Conservation (phyloP, 2,888 invertebrate species). For the Catocala nupta region DNA sequence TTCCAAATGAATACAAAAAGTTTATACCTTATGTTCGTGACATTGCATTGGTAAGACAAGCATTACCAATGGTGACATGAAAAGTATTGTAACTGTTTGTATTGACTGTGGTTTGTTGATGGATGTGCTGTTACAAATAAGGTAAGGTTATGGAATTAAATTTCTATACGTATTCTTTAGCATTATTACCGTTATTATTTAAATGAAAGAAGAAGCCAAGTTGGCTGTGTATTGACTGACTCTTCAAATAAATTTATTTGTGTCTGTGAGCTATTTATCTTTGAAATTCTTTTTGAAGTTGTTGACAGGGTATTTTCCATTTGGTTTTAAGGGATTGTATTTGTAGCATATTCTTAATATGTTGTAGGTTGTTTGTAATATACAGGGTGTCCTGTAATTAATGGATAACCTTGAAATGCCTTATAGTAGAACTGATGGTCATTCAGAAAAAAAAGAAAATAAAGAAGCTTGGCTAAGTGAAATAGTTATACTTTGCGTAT, state of each 20-base stretch:
- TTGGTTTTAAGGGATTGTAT: too few relatives aligned
- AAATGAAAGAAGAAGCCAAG: constrained; percentile 1
- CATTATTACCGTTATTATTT: constrained; percentile 18
- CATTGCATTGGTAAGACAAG: constrained; percentile 9
- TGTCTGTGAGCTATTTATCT: too few relatives aligned
- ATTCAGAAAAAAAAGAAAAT: too few relatives aligned
- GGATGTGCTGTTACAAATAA: constrained; percentile 22
- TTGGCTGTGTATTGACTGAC: constrained; percentile 5
- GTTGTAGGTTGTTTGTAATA: too few relatives aligned
- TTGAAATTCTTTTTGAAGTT: too few relatives aligned
- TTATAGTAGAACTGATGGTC: too few relatives aligned
- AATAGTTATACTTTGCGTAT: too few relatives aligned
- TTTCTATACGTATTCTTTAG: constrained; percentile 7
- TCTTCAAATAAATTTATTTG: background rate
- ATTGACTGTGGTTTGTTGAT: constrained; percentile 27
- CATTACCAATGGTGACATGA: background rate
- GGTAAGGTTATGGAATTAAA: constrained; percentile 16
- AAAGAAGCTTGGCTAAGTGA: too few relatives aligned
- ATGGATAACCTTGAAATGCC: too few relatives aligned
- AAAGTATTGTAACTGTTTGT: constrained; percentile 9
- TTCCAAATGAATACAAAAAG: constrained; percentile 17
- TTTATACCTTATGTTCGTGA: constrained; percentile 14
- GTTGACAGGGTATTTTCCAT: too few relatives aligned
- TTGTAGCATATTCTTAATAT: too few relatives aligned
- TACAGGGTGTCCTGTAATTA: too few relatives aligned